A percentile compares a stretch with the other conserved stretches of the same genome.
Conservation (phyloP, 2,888 invertebrate genomes). For the Dicranocentrus wangi region DNA sequence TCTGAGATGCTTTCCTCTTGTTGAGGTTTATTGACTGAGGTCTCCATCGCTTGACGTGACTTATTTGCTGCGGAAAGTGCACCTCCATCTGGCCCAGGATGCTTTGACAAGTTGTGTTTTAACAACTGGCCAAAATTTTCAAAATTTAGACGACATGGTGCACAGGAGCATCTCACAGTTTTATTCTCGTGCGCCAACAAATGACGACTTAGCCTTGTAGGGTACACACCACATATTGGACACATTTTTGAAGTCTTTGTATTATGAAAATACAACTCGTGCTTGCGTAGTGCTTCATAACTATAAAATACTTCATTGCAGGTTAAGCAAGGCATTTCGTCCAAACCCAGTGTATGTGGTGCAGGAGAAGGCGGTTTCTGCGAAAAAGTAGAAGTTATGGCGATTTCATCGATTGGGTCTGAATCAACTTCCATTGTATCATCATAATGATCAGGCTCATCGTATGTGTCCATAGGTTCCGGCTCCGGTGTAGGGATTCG, state of each 20-base stretch:
- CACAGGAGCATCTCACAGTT: constrained; percentile 48
- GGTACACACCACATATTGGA: constrained; percentile 54
- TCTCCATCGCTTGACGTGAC: background rate
- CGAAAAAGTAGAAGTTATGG: constrained; percentile 46
- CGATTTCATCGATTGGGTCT: constrained; percentile 20
- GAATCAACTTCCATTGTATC: constrained; percentile 43
- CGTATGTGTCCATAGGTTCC: constrained; percentile 23
- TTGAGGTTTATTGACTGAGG: constrained; percentile 26
- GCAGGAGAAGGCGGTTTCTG: constrained; percentile 14
- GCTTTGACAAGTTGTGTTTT: constrained; percentile 43
- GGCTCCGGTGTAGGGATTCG: constrained; percentile 16
- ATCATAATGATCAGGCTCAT: constrained; percentile 28
- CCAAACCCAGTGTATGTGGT: background rate
- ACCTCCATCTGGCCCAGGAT: constrained; percentile 30
- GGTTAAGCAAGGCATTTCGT: constrained; percentile 46
- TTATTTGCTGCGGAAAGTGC: constrained; percentile 27
- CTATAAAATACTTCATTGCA: constrained; percentile 47
- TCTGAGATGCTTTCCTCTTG: constrained; percentile 2
- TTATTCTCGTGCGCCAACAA: constrained; percentile 56
- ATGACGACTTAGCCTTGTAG: constrained; percentile 43
- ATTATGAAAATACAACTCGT: constrained; percentile 54
- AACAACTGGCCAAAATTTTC: constrained; percentile 40
- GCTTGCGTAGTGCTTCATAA: constrained; percentile 45
- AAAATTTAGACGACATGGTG: constrained; percentile 40
- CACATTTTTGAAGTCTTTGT: constrained; percentile 50